phyloP scores from a whole-genome alignment of 2,888 invertebrate genomes.

The Eurois occulta region DNA sequence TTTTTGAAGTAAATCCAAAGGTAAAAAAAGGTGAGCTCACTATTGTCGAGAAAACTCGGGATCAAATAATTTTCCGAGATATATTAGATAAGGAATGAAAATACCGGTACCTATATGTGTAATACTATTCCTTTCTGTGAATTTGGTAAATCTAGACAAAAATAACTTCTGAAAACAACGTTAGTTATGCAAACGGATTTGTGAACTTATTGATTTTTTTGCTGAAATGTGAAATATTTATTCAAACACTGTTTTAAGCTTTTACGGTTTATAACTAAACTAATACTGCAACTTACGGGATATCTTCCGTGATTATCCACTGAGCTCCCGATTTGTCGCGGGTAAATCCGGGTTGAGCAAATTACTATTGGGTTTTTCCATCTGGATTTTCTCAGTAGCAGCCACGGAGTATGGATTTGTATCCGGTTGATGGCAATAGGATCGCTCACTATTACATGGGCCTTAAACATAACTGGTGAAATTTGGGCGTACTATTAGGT shows the following conservation, averaged over 20 bases:
- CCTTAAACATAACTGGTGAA: too few relatives aligned
- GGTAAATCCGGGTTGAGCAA: too few relatives aligned
- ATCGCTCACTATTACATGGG: too few relatives aligned
- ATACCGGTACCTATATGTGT: not conserved
- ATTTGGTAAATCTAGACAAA: not conserved
- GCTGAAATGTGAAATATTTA: not conserved
- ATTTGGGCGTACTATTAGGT: not conserved
- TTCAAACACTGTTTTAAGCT: too few relatives aligned
- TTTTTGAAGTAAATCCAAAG: not conserved
- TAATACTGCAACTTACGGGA: too few relatives aligned
- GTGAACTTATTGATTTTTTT: not conserved
- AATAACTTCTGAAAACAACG: not conserved
- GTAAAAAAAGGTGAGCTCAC: not conserved
- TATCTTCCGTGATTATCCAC: too few relatives aligned
- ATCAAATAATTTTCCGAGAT: not conserved
- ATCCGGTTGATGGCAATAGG: too few relatives aligned
- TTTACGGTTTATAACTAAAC: too few relatives aligned
- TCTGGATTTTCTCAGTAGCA: too few relatives aligned
- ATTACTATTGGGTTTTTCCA: too few relatives aligned
- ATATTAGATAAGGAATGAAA: not conserved
- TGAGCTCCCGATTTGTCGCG: too few relatives aligned
- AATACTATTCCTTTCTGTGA: not conserved
- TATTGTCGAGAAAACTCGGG: not conserved
- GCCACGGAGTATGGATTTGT: too few relatives aligned
- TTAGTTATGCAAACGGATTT: not conserved